Base-by-base conservation (phyloP, 2,888 invertebrate genomes). In the Tyria jacobaeae region DNA sequence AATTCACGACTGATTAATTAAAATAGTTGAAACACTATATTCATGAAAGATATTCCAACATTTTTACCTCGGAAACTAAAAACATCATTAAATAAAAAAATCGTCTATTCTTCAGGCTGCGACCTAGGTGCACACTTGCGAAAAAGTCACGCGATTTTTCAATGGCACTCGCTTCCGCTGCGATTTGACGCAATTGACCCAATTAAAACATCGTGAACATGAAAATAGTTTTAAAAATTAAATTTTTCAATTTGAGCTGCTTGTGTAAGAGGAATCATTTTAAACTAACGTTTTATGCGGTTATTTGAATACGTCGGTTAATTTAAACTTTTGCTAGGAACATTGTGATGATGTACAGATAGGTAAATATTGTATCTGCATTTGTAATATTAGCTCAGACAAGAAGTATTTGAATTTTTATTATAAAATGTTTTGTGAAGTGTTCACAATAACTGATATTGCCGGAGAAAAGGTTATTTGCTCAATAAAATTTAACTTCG, bases 161-260 rank as follows among this genome's bases (percentile, higher is more conserved):
- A 71, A 73, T 63, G 57, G 54, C 65, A 62, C 71, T 65, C 69
- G 68, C n/a, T 73, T 58, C 57, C 62, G 62, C 61, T 58, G 64
- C 70, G 73, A 76, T 79, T 80, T 81, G 68, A 65, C 63, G 70
- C 81, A 78, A 79, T 82, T 81, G 80, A 80, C 82, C 82, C 75
- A 82, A 81, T 82, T 82, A 81, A 74, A 66, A 60, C 62, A 61
- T 63, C 62, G 64, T 53, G 63, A 70, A 70, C 73, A 60, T 74
- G 68, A 68, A 75, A 70, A 68, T 56, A 57, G 65, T 72, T 73
- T 60, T 59, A 63, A 73, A 54, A 70, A 75, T 73, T 70, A 54
- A 6, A 62, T 66, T 73, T 73, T 65, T 60, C 55, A 67, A 35
- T 72, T 70, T 49, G 41, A 66, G 59, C 60, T 48, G 60, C 60